These are phyloP conservation scores for Agrochola lota DNA, from an alignment of 2,888 invertebrate species.

Conservation along the genomic window DNA sequence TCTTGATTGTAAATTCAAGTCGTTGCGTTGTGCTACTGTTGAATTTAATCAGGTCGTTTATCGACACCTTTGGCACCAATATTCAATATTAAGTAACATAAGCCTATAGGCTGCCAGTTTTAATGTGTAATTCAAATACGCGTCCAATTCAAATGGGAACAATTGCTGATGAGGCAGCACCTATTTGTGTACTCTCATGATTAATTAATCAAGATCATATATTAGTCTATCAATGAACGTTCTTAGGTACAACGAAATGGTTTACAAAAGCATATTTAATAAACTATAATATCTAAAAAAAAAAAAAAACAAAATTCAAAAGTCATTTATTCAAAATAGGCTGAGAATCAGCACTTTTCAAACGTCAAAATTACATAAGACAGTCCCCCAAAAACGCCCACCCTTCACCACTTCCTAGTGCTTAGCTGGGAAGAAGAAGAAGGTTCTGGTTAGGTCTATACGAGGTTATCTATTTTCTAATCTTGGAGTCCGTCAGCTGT, in stretches of 20 bases:
- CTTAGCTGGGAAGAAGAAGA: too few relatives aligned
- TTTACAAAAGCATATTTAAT: background rate
- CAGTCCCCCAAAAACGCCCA: too few relatives aligned
- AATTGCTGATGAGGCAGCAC: background rate
- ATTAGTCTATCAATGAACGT: too few relatives aligned
- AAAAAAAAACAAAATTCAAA: too few relatives aligned
- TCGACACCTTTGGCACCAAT: constrained; percentile 4
- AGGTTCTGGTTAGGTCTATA: too few relatives aligned
- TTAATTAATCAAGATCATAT: background rate
- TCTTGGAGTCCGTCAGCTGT: background rate
- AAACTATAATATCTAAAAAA: too few relatives aligned
- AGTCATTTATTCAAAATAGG: too few relatives aligned
- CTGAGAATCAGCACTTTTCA: too few relatives aligned
- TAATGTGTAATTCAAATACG: background rate
- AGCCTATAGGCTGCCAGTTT: background rate
- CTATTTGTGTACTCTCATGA: background rate
- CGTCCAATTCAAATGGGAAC: background rate
- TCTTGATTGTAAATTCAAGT: background rate
- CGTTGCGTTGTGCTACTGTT: constrained; percentile 9
- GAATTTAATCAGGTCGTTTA: constrained; percentile 9
- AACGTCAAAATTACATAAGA: too few relatives aligned
- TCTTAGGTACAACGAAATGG: background rate
- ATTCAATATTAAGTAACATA: background rate
- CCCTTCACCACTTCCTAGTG: too few relatives aligned
- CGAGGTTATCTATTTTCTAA: background rate